Evolutionary conservation across 2,797 vertebrate genomes (phyloP).

Genomic region (Chelonia mydas): DNA sequence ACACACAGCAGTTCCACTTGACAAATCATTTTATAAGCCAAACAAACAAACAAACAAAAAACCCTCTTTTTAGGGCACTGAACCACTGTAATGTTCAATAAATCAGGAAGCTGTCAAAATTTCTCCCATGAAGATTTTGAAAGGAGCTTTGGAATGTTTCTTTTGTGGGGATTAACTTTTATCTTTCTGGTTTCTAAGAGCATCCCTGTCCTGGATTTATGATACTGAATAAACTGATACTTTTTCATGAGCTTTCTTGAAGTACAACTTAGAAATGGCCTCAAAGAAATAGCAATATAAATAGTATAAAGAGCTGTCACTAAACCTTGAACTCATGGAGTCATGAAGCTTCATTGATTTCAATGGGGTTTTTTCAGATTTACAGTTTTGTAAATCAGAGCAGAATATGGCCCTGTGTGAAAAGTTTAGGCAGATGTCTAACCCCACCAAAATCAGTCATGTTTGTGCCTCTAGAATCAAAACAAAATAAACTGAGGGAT

Average conservation of each 20-base stretch:
- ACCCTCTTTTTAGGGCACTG: not conserved
- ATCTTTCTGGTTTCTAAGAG: conserved; percentile 7
- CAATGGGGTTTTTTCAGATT: not conserved
- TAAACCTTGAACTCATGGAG: not conserved
- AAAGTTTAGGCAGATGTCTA: not conserved
- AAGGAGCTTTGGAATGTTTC: not conserved
- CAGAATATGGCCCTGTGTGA: not conserved
- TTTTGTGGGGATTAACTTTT: conserved; percentile 11
- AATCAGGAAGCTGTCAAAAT: conserved; percentile 10
- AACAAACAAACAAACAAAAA: not conserved
- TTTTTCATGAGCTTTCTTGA: conserved; percentile 7
- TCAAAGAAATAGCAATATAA: conserved; percentile 1
- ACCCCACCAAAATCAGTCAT: not conserved
- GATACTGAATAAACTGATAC: not conserved
- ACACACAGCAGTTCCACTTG: not conserved
- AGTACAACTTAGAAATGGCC: not conserved
- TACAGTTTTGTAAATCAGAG: not conserved
- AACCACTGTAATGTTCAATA: conserved; percentile 1
- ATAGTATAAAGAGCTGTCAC: not conserved
- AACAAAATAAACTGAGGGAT: not conserved
- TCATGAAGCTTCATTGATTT: not conserved
- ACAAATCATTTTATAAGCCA: not conserved
- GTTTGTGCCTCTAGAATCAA: not conserved
- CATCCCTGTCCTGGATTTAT: not conserved
- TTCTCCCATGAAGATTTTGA: conserved; percentile 5